These are phyloP conservation scores for Belgica antarctica DNA, from an alignment of 2,888 invertebrate species.

Conservation along the genomic window DNA sequence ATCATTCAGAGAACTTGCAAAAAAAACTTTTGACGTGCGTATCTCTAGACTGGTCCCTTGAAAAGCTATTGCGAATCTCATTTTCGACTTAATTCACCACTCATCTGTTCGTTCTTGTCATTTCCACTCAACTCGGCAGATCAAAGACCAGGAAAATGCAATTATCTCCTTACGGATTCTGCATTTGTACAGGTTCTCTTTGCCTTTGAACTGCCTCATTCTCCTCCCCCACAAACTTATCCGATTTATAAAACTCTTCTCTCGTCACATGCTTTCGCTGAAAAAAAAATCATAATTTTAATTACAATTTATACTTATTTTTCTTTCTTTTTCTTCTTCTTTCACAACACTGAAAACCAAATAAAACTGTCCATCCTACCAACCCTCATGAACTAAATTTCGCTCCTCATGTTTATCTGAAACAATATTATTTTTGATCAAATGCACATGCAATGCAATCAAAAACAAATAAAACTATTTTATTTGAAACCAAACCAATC, in stretches of 20 bases:
- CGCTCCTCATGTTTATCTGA: conserved; percentile 5
- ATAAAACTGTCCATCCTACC: conserved; percentile 9
- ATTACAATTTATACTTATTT: conserved; percentile 39
- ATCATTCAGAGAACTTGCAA: too few relatives aligned
- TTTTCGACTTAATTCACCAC: too few relatives aligned
- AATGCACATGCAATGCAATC: conserved; percentile 18
- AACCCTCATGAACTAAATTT: not conserved
- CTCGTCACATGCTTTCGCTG: too few relatives aligned
- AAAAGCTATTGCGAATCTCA: too few relatives aligned
- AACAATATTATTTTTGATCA: conserved; percentile 15
- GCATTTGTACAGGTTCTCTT: not conserved
- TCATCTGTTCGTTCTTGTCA: not conserved
- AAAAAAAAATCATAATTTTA: conserved; percentile 6
- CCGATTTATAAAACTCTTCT: too few relatives aligned
- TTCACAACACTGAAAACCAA: conserved; percentile 34
- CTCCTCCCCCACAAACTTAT: not conserved
- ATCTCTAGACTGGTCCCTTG: too few relatives aligned
- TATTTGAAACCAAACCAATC: not conserved
- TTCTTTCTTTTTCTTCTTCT: conserved; percentile 44
- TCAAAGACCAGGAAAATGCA: too few relatives aligned
- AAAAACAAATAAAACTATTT: conserved; percentile 3
- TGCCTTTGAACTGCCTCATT: not conserved
- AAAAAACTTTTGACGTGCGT: too few relatives aligned
- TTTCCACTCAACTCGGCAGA: not conserved
- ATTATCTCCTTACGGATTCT: too few relatives aligned